Evolutionary conservation across 2,888 invertebrate species (phyloP).

Genomic region (Cerastis leucographa): DNA sequence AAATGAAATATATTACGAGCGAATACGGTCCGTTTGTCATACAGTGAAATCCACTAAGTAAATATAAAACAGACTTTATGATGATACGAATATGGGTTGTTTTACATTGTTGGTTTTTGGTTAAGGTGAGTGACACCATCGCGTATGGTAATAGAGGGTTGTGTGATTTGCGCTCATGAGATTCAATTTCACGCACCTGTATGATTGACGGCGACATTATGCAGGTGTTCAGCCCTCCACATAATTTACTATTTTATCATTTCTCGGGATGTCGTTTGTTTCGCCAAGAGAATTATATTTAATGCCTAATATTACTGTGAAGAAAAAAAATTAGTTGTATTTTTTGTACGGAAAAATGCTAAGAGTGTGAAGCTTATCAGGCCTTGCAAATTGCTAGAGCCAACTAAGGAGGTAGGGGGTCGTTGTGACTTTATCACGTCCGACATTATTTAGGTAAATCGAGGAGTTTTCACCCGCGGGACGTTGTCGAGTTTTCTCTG

Average conservation of each 20-base stretch:
- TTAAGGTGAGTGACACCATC: slow-evolving; percentile 74
- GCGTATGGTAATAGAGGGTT: slow-evolving; percentile 80
- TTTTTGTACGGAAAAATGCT: slow-evolving; percentile 33
- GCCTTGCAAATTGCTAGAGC: slow-evolving; percentile 56
- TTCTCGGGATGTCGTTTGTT: slow-evolving; percentile 75
- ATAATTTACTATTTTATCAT: slow-evolving; percentile 84
- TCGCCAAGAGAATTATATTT: slow-evolving; percentile 61
- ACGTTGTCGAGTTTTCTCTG: slow-evolving; percentile 41
- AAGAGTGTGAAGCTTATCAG: slow-evolving; percentile 57
- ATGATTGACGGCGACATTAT: slow-evolving; percentile 88
- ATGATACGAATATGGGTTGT: slow-evolving; percentile 61
- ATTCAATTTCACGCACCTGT: slow-evolving; percentile 88
- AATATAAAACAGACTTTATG: slow-evolving; percentile 63
- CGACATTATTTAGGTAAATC: slow-evolving; percentile 62
- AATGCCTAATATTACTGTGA: slow-evolving; percentile 45
- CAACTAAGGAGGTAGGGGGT: slow-evolving; percentile 48
- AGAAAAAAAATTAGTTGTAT: slow-evolving; percentile 23
- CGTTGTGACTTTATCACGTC: slow-evolving; percentile 61
- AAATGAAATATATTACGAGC: slow-evolving; percentile 73
- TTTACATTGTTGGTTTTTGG: slow-evolving; percentile 56
- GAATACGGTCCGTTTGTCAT: slow-evolving; percentile 72
- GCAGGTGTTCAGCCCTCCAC: slow-evolving; percentile 80
- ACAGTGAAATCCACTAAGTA: slow-evolving; percentile 50
- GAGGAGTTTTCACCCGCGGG: slow-evolving; percentile 46
- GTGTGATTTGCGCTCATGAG: slow-evolving; percentile 88